Conservation (phyloP, 2,888 invertebrate species). For the Beris chalybata region DNA sequence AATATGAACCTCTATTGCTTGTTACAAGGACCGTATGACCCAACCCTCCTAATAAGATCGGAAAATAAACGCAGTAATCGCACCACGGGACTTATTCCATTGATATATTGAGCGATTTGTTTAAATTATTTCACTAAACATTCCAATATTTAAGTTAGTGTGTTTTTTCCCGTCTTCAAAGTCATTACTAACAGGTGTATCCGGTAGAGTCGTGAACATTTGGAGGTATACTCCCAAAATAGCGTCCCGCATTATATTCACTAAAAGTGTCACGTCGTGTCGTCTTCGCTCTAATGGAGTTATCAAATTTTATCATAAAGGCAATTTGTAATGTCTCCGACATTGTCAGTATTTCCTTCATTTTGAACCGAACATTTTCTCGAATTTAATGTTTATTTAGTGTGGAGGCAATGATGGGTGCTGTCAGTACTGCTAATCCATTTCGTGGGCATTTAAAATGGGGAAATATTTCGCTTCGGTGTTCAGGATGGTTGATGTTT, state of each 20-base stretch:
- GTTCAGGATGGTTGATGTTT: no score
- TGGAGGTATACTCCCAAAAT: no score
- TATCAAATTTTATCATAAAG: slow-evolving; percentile 33
- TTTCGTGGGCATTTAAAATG: no score
- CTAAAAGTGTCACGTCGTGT: neutral
- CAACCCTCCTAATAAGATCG: no score
- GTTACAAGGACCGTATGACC: no score
- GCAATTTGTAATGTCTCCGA: slow-evolving; percentile 16
- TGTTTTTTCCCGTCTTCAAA: slow-evolving; percentile 18
- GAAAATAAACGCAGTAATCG: neutral
- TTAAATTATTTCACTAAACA: neutral
- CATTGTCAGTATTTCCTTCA: no score
- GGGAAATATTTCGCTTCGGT: no score
- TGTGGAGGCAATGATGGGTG: no score
- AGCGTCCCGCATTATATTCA: neutral
- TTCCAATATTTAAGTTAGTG: neutral
- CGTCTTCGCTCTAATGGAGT: slow-evolving; percentile 24
- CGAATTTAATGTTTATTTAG: no score
- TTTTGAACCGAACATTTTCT: no score
- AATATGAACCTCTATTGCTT: neutral
- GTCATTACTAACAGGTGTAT: slow-evolving; percentile 34
- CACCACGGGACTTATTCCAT: neutral
- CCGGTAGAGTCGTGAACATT: neutral
- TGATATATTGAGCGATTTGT: neutral
- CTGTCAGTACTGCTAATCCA: no score